Percentiles rank a stretch among this genome's conserved stretches.
These are phyloP conservation scores for Gymnothorax javanicus DNA, from an alignment of 2,797 vertebrate genomes.

Conservation along the genomic window DNA sequence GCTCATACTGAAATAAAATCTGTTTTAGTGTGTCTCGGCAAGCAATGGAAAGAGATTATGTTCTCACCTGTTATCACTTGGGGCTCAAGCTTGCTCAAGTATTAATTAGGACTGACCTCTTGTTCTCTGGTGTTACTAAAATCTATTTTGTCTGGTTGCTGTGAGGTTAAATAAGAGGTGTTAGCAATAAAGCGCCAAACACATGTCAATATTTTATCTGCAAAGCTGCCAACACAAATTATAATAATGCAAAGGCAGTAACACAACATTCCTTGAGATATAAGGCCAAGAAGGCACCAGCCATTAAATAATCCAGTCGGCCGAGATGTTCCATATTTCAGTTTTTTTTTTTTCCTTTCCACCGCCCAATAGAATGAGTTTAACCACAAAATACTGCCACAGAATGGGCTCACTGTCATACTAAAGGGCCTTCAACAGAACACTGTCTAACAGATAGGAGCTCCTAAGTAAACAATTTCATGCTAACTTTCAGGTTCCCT, in stretches of 20 bases:
- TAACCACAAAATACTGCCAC: not conserved
- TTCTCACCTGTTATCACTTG: not conserved
- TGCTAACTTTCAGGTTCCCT: no score
- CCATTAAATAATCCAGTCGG: no score
- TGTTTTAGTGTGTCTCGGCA: not conserved
- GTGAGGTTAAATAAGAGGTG: not conserved
- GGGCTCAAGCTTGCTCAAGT: not conserved
- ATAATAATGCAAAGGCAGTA: no score
- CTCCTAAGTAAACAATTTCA: no score
- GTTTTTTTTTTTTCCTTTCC: no score
- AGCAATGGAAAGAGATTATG: conserved; percentile 7
- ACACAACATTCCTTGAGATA: no score
- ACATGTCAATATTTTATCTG: not conserved
- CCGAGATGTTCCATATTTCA: no score
- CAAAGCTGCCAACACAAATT: not conserved
- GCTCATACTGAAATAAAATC: not conserved
- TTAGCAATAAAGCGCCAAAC: conserved; percentile 9
- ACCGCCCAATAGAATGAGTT: not conserved
- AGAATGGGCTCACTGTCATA: not conserved
- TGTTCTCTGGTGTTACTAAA: conserved; percentile 8
- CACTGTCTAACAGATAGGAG: no score
- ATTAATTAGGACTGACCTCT: not conserved
- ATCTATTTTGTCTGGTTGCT: conserved; percentile 8
- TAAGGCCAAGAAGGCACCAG: no score
- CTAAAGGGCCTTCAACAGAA: no score